These are phyloP conservation scores for Platycheirus rosarum DNA, from an alignment of 2,888 invertebrate genomes.

Conservation along the genomic window DNA sequence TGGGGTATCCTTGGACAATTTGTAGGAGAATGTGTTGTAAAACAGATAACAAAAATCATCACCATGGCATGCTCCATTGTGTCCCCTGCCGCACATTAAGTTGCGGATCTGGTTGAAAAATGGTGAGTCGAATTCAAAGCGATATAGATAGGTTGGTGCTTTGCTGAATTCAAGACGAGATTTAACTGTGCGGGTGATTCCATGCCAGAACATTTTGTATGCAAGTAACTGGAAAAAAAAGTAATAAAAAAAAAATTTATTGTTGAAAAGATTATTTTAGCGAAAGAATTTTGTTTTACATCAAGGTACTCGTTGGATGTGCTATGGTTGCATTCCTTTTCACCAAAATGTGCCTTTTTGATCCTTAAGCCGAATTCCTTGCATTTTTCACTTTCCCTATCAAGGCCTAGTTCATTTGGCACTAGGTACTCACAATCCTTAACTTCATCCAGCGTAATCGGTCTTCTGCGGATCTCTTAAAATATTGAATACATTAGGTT, in stretches of 20 bases:
- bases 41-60: constrained; percentile 82
- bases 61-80: constrained; percentile 79
- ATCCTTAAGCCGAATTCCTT: constrained; percentile 58
- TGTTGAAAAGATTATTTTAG: too few relatives aligned
- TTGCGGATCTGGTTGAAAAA: constrained; percentile 80
- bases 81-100: constrained; percentile 77
- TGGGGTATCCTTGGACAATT: constrained; percentile 74
- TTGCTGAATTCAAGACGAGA: constrained; percentile 77
- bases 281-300: constrained; percentile 66
- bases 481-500: not conserved
- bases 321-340: constrained; percentile 76
- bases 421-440: constrained; percentile 76
- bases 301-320: constrained; percentile 76
- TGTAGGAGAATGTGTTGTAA: constrained; percentile 76
- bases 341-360: constrained; percentile 77
- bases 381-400: constrained; percentile 65
- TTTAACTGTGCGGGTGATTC: constrained; percentile 77
- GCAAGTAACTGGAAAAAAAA: constrained; percentile 77
- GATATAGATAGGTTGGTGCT: constrained; percentile 79
- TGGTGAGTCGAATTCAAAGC: constrained; percentile 81
- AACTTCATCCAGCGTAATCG: constrained; percentile 76
- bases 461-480: constrained; percentile 78
- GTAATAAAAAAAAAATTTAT: too few relatives aligned
- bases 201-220: constrained; percentile 81
- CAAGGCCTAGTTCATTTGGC: constrained; percentile 77